Percentiles rank a stretch among this genome's conserved stretches.
These are phyloP conservation scores for Austrolebias charrua DNA, from an alignment of 2,797 vertebrate genomes.

Conservation along the genomic window DNA sequence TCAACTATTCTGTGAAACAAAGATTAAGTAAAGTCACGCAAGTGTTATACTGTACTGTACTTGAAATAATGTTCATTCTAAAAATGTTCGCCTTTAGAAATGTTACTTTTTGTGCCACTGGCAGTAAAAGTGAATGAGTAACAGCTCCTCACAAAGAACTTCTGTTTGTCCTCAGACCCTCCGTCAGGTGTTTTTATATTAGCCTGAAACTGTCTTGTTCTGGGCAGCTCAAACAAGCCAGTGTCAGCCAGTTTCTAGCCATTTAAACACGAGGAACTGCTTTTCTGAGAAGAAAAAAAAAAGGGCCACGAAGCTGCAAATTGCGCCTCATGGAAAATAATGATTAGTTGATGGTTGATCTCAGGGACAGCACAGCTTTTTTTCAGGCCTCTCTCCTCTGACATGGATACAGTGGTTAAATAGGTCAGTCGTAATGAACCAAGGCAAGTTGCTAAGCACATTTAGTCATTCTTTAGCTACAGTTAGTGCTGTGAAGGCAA, in stretches of 20 bases:
- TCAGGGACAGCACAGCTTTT: constrained; percentile 7
- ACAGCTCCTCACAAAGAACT: background rate
- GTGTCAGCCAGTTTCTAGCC: background rate
- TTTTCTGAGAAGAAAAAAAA: constrained; percentile 18
- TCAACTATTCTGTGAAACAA: too few relatives aligned
- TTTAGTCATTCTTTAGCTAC: background rate
- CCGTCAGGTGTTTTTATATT: background rate
- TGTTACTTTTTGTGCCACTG: background rate
- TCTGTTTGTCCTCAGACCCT: background rate
- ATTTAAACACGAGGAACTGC: constrained; percentile 34
- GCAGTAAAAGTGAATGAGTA: constrained; percentile 22
- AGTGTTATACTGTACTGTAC: too few relatives aligned
- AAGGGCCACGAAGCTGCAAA: background rate
- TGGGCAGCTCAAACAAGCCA: constrained; percentile 6
- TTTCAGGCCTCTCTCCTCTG: background rate
- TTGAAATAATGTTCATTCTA: too few relatives aligned
- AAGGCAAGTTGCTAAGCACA: background rate
- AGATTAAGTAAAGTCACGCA: too few relatives aligned
- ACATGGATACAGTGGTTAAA: constrained; percentile 4
- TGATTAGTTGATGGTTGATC: constrained; percentile 27
- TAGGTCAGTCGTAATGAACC: background rate
- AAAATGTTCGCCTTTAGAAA: background rate
- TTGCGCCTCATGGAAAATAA: constrained; percentile 30
- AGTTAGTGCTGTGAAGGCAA: background rate
- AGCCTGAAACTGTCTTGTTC: constrained; percentile 6